Conservation (phyloP, 2,113 vertebrate genomes). For the Eudorcas thomsonii region DNA sequence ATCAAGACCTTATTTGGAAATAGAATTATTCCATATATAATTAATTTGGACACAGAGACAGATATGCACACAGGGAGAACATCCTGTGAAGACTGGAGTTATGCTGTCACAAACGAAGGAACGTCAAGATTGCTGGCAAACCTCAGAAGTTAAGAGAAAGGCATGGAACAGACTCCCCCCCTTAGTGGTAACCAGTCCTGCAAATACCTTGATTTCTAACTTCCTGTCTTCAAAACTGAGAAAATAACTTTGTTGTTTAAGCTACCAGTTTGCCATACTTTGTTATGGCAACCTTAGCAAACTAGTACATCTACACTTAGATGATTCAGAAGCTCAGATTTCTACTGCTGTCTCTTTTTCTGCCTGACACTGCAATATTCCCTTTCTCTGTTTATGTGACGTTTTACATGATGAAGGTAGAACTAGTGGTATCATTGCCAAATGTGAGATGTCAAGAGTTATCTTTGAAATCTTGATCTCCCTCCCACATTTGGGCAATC, state of each 20-base stretch:
- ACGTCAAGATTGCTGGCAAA: background rate
- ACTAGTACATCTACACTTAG: background rate
- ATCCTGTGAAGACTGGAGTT: background rate
- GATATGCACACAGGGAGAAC: background rate
- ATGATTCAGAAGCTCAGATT: background rate
- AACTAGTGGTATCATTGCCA: background rate
- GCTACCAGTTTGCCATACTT: background rate
- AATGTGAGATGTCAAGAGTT: background rate
- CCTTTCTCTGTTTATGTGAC: background rate
- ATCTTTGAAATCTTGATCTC: background rate
- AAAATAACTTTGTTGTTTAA: background rate
- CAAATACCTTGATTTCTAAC: background rate
- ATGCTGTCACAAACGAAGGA: background rate
- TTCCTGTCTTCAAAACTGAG: background rate
- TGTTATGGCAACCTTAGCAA: background rate
- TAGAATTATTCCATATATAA: background rate
- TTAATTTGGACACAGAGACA: background rate
- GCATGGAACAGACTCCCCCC: background rate
- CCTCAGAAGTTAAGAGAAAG: background rate
- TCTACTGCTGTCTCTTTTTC: background rate
- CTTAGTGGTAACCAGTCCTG: background rate
- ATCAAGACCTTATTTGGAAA: background rate
- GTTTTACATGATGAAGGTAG: background rate
- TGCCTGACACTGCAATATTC: background rate
- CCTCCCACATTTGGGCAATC: background rate